Conservation (phyloP, 2,888 invertebrate genomes). For the Caprella mutica region DNA sequence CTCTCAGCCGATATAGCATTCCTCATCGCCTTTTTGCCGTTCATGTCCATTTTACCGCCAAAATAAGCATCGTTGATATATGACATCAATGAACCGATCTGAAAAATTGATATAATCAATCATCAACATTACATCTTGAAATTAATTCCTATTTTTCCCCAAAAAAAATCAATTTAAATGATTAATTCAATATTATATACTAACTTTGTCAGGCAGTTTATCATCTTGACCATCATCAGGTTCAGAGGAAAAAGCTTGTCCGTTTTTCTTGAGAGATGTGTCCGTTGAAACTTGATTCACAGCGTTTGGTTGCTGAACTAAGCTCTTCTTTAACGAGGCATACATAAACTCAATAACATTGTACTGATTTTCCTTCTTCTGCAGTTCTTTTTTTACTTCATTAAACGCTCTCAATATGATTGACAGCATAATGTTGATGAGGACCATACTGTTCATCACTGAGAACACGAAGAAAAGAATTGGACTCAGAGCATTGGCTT, state of each 20-base stretch:
- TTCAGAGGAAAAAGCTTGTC: not conserved
- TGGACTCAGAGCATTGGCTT: slow-evolving; percentile 36
- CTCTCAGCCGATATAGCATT: not conserved
- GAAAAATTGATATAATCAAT: too few species aligned
- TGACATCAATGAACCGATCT: not conserved
- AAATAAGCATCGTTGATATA: not conserved
- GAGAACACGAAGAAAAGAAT: slow-evolving; percentile 40
- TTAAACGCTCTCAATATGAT: slow-evolving; percentile 26
- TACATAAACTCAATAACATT: slow-evolving; percentile 22
- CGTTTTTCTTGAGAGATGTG: not conserved
- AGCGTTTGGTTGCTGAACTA: slow-evolving; percentile 6
- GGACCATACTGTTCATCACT: slow-evolving; percentile 39
- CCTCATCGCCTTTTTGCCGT: not conserved
- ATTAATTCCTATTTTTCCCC: too few species aligned
- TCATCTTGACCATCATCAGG: not conserved
- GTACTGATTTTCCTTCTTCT: slow-evolving; percentile 16
- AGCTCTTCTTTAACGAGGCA: not conserved
- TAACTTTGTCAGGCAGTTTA: not conserved
- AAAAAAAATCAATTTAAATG: too few species aligned
- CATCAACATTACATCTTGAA: too few species aligned
- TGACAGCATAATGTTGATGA: slow-evolving; percentile 38
- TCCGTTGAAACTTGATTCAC: not conserved
- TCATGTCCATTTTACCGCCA: slow-evolving; percentile 1
- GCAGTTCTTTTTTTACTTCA: slow-evolving; percentile 21
- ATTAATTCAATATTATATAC: too few species aligned